Evolutionary conservation across 2,113 vertebrate species (phyloP), one percentile per base, ranked within the genome.

Genomic region (Rynchops niger): DNA sequence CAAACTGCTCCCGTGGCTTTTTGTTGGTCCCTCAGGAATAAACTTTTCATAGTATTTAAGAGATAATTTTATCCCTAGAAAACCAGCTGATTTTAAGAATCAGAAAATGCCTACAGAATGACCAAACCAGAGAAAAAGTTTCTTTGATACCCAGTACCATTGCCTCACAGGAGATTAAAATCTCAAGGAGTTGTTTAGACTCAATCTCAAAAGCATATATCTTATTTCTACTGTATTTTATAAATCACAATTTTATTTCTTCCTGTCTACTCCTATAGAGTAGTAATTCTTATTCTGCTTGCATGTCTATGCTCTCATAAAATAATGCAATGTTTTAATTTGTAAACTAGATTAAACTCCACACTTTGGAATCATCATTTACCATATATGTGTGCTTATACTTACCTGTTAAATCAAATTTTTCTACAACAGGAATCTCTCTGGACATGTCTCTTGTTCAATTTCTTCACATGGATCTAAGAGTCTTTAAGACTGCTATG

Each of bases 141-240:
- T 86, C 38, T 80, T 63, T 82, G 30, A 69, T 22, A 49, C 1
- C 11, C 1, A 1, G 5, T 56, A 55, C 21, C 17, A n/a, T 0
- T 86, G 63, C 11, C 34, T 66, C 72, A 83, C 50, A 66, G 23
- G 49, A 88, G 19, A 91, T 45, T 63, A 72, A 80, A 82, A 94
- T 38, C 47, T 81, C 72, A 77, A 52, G 11, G 5, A 36, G 30
- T 14, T 67, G 13, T 15, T 83, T 53, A 69, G 45, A 58, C 22
- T 93, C 50, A 80, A 10, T 55, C 52, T 66, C 66, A 62, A 59
- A 70, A 25, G 52, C 21, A 70, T 3, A 3, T 4, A 43, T 29
- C 36, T 62, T 45, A 59, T 10, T 88, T 34, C 59, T 65, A 74
- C 16, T 27, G 6, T 40, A 81, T 72, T 93, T 85, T 63, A 87